Percentiles rank a stretch among this genome's conserved stretches.
Conservation (phyloP, 92 coral and sea anemone species). For the Palythoa caribaeorum region DNA sequence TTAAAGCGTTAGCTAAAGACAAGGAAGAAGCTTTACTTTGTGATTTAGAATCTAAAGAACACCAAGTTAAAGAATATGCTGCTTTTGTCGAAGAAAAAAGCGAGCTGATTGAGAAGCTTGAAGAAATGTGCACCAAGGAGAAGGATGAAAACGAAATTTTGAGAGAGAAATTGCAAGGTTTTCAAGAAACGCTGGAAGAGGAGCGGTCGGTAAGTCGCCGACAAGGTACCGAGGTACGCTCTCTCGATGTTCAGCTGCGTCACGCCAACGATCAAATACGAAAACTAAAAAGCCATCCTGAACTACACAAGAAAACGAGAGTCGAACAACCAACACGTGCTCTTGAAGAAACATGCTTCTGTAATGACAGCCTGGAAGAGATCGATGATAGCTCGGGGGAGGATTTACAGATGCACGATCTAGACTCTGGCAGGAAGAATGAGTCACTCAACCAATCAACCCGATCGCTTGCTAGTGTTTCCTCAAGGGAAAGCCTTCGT, state of each 20-base stretch:
- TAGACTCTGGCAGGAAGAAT: conserved; percentile 47
- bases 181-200: conserved; percentile 71
- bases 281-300: conserved; percentile 53
- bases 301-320: conserved; percentile 24
- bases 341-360: conserved; percentile 40
- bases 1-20: conserved; percentile 33
- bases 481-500: conserved; percentile 64
- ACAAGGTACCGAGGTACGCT: conserved; percentile 81
- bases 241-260: conserved; percentile 90
- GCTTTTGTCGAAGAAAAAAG: conserved; percentile 68
- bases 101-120: conserved; percentile 65
- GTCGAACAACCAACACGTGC: conserved; percentile 36
- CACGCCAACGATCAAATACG: conserved; percentile 84
- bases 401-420: conserved; percentile 64
- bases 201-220: conserved; percentile 78
- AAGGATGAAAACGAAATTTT: conserved; percentile 55
- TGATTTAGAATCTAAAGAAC: conserved; percentile 58
- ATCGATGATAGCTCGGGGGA: conserved; percentile 54
- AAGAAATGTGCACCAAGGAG: conserved; percentile 49
- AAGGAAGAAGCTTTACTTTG: conserved; percentile 40
- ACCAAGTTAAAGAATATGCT: conserved; percentile 51
- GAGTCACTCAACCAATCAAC: conserved; percentile 51
- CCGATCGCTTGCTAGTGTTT: conserved; percentile 59
- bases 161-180: conserved; percentile 51
- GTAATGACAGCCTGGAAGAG: conserved; percentile 66